Evolutionary conservation across 1,140 invertebrate species (phyloP).

Genomic region (Trialeurodes vaporariorum): DNA sequence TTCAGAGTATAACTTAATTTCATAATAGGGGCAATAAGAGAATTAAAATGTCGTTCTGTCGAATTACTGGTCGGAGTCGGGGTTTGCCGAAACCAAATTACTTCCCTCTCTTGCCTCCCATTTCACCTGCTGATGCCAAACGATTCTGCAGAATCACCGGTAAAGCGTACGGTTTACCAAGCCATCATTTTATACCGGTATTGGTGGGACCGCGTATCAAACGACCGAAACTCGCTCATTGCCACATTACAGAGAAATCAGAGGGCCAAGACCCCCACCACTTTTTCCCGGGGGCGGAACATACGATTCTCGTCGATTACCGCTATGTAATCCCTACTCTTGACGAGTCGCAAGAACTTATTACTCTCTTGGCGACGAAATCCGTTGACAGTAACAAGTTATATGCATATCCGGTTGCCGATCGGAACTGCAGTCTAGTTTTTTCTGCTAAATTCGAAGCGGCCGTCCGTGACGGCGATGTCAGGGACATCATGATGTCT

Average conservation of each 20-base stretch:
- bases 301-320: constrained; percentile 52
- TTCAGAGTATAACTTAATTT: too few relatives aligned
- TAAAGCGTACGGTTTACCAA: constrained; percentile 59
- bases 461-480: constrained; percentile 60
- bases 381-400: constrained; percentile 42
- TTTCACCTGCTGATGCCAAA: constrained; percentile 66
- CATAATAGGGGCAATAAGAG: too few relatives aligned
- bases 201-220: constrained; percentile 42
- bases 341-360: constrained; percentile 47
- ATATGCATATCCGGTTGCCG: constrained; percentile 63
- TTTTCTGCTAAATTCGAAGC: constrained; percentile 59
- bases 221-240: constrained; percentile 40
- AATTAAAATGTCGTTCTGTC: constrained; percentile 45
- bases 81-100: constrained; percentile 71
- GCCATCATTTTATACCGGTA: constrained; percentile 69
- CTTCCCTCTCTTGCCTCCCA: constrained; percentile 64
- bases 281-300: constrained; percentile 39
- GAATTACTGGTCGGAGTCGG: constrained; percentile 66
- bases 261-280: constrained; percentile 44
- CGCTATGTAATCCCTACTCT: constrained; percentile 59
- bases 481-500: constrained; percentile 60
- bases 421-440: constrained; percentile 59
- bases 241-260: constrained; percentile 50
- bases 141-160: constrained; percentile 68
- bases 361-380: constrained; percentile 48